Evolutionary conservation across 1,140 invertebrate genomes (phyloP).

Genomic region (Piezodorus guildinii): DNA sequence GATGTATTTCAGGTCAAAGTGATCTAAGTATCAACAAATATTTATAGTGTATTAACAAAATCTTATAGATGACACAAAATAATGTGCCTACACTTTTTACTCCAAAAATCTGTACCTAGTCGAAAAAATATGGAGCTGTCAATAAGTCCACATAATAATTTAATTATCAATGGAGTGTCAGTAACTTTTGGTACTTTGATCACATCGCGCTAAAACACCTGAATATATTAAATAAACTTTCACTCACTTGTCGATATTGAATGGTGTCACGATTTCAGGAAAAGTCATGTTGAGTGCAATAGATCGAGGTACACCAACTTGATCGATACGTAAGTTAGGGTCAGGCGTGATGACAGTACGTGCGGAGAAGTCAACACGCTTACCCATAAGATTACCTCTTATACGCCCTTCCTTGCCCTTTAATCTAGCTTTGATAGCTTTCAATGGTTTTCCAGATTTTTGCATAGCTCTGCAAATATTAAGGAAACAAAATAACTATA

Average conservation of each 20-base stretch:
- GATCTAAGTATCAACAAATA: too few species aligned
- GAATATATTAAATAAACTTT: slow-evolving; percentile 3
- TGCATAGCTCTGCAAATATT: slow-evolving; percentile 71
- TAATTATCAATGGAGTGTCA: too few species aligned
- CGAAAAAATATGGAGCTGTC: too few species aligned
- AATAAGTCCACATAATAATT: too few species aligned
- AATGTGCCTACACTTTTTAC: too few species aligned
- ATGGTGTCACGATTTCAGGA: slow-evolving; percentile 97
- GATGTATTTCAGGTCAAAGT: too few species aligned
- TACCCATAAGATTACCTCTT: slow-evolving; percentile 98
- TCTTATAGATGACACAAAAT: too few species aligned
- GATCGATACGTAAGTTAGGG: slow-evolving; percentile 96
- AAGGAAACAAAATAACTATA: background rate
- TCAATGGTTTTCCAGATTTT: slow-evolving; percentile 96
- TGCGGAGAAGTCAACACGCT: slow-evolving; percentile 98
- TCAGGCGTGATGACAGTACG: slow-evolving; percentile 99
- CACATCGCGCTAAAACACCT: too few species aligned
- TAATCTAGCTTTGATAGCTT: slow-evolving; percentile 85
- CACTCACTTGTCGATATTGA: slow-evolving; percentile 84
- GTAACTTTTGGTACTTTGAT: too few species aligned
- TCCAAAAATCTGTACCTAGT: too few species aligned
- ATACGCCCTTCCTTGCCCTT: slow-evolving; percentile 97
- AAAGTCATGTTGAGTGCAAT: slow-evolving; percentile 99
- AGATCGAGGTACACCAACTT: slow-evolving; percentile 94
- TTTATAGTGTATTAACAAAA: too few species aligned